Evolutionary conservation across 92 coral and sea anemone genomes (phyloP).

Genomic region (Paramuricea clavata): DNA sequence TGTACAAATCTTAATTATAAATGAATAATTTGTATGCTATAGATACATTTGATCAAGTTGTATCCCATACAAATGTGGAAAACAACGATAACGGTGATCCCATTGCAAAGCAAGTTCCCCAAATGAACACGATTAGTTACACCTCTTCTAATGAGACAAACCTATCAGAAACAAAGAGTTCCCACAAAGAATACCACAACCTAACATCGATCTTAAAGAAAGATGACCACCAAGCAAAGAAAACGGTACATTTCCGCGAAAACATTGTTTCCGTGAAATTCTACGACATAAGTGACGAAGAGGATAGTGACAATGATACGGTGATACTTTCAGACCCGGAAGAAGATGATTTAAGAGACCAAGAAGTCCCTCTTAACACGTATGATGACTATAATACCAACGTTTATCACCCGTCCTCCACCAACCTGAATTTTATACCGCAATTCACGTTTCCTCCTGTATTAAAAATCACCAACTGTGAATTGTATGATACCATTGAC

Average conservation of each 20-base stretch:
- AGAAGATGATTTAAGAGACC: constrained; percentile 4
- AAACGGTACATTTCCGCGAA: constrained; percentile 36
- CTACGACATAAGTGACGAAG: constrained; percentile 39
- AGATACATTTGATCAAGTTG: neutral
- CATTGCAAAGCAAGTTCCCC: neutral
- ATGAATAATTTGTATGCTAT: neutral
- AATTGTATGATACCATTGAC: neutral
- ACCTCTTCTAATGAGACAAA: neutral
- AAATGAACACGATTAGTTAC: neutral
- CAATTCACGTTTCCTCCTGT: constrained; percentile 44
- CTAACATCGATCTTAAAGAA: neutral
- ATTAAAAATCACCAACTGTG: neutral
- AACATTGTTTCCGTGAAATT: constrained; percentile 31
- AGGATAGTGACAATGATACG: constrained; percentile 33
- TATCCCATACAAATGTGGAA: neutral
- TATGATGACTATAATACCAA: neutral
- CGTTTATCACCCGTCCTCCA: neutral
- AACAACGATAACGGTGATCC: neutral
- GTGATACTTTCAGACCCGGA: constrained; percentile 31
- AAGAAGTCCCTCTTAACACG: constrained; percentile 18
- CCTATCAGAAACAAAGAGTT: neutral
- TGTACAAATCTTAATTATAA: too few relatives aligned
- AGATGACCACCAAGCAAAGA: neutral
- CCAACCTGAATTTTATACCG: constrained; percentile 1
- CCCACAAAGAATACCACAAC: neutral